Percentiles rank a stretch among this genome's conserved stretches.
These are phyloP conservation scores for Seira sanloemensis DNA, from an alignment of 2,888 invertebrate genomes.

Conservation along the genomic window DNA sequence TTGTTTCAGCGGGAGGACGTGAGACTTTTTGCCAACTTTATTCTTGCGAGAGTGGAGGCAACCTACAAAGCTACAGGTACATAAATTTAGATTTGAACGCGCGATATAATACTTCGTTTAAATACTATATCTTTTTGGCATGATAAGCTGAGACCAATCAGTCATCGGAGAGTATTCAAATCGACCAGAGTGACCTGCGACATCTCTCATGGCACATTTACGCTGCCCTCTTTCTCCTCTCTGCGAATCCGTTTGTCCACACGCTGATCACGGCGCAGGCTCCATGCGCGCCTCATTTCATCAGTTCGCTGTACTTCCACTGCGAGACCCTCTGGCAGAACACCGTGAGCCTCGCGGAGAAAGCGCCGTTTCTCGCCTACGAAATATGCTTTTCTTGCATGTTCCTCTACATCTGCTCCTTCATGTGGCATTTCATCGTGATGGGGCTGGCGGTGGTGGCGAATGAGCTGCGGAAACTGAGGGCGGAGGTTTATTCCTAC, in stretches of 20 bases:
- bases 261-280: not conserved
- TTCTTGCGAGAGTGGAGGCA: not conserved
- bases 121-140: not conserved
- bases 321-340: not conserved
- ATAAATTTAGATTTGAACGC: not conserved
- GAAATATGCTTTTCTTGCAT: slow-evolving; percentile 28
- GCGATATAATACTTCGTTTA: too few relatives aligned
- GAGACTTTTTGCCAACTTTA: not conserved
- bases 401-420: slow-evolving; percentile 42
- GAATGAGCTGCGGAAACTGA: slow-evolving; percentile 15
- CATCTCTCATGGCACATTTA: not conserved
- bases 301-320: slow-evolving; percentile 19
- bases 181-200: too few relatives aligned
- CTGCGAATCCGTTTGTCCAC: not conserved
- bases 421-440: slow-evolving; percentile 35
- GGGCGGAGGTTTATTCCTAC: not conserved
- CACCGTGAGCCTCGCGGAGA: not conserved
- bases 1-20: not conserved
- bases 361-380: slow-evolving; percentile 22
- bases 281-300: not conserved
- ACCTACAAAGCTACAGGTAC: not conserved
- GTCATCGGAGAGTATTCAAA: not conserved
- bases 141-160: not conserved
- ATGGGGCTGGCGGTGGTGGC: slow-evolving; percentile 8
- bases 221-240: not conserved